These are phyloP conservation scores for Symphodus melops DNA, from an alignment of 2,113 vertebrate species.

Conservation along the genomic window DNA sequence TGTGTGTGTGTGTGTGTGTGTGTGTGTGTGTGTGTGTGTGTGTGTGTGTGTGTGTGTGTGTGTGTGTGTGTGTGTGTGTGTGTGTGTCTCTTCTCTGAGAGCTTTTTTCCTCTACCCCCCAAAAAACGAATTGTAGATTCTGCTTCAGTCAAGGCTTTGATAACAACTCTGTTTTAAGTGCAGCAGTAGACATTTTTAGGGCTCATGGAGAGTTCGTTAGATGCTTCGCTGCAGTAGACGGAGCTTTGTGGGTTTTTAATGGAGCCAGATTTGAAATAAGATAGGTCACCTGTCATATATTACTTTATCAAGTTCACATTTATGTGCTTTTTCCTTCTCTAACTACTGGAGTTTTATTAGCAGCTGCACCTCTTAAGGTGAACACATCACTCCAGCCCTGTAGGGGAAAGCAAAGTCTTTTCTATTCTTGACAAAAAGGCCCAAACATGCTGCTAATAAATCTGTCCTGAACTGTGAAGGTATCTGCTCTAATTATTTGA, in stretches of 20 bases:
- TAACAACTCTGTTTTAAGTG: slow-evolving; percentile 51
- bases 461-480: slow-evolving; percentile 30
- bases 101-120: background rate
- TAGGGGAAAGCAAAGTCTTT: slow-evolving; percentile 8
- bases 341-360: slow-evolving; percentile 12
- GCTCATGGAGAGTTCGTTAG: slow-evolving; percentile 35
- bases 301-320: slow-evolving; percentile 40
- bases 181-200: slow-evolving; percentile 52
- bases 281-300: slow-evolving; percentile 38
- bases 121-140: slow-evolving; percentile 58
- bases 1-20: slow-evolving; percentile 4
- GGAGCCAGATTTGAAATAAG: slow-evolving; percentile 41
- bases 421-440: slow-evolving; percentile 10
- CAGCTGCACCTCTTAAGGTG: slow-evolving; percentile 1
- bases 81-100: slow-evolving; percentile 37
- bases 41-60: background rate
- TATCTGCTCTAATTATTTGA: slow-evolving; percentile 50
- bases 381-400: slow-evolving; percentile 1
- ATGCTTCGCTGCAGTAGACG: slow-evolving; percentile 36
- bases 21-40: slow-evolving; percentile 28
- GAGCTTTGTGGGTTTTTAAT: slow-evolving; percentile 46
- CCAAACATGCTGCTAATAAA: slow-evolving; percentile 35
- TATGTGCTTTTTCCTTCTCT: background rate
- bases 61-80: slow-evolving; percentile 20
- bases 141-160: slow-evolving; percentile 62